Conservation (phyloP, 1,140 invertebrate species). For the Callitettix versicolor region DNA sequence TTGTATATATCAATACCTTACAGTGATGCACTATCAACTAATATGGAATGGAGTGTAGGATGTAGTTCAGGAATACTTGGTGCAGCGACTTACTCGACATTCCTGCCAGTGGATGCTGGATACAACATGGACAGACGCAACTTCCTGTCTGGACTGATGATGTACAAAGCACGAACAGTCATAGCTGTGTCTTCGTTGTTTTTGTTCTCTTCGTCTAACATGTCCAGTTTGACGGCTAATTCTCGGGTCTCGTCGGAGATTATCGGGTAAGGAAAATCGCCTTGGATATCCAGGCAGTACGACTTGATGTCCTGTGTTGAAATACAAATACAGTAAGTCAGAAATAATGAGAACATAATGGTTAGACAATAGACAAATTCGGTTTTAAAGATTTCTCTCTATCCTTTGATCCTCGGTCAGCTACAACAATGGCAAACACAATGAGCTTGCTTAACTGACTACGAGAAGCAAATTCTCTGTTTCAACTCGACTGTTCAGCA, state of each 20-base stretch:
- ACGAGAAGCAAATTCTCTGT: too few relatives aligned
- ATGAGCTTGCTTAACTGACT: too few relatives aligned
- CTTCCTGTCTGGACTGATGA: slow-evolving; percentile 78
- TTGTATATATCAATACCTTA: slow-evolving; percentile 12
- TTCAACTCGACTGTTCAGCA: too few relatives aligned
- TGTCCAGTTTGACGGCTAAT: slow-evolving; percentile 67
- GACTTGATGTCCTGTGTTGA: slow-evolving; percentile 56
- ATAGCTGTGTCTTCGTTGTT: slow-evolving; percentile 55
- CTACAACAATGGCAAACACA: too few relatives aligned
- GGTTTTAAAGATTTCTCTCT: neutral
- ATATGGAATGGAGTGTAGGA: neutral
- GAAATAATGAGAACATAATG: too few relatives aligned
- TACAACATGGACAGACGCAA: slow-evolving; percentile 80
- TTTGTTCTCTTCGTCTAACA: slow-evolving; percentile 75
- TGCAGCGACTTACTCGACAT: slow-evolving; percentile 66
- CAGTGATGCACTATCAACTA: slow-evolving; percentile 12
- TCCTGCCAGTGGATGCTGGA: slow-evolving; percentile 81
- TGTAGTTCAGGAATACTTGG: neutral
- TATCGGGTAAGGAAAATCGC: slow-evolving; percentile 74
- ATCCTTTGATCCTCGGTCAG: neutral
- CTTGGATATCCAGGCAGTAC: slow-evolving; percentile 54
- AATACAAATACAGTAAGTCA: too few relatives aligned
- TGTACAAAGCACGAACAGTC: slow-evolving; percentile 75
- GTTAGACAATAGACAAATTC: slow-evolving; percentile 17
- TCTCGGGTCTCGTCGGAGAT: slow-evolving; percentile 71